A percentile compares a stretch with the other conserved stretches of the same genome.
Conservation (phyloP, 1,140 invertebrate species). For the Eufriesea mexicana region DNA sequence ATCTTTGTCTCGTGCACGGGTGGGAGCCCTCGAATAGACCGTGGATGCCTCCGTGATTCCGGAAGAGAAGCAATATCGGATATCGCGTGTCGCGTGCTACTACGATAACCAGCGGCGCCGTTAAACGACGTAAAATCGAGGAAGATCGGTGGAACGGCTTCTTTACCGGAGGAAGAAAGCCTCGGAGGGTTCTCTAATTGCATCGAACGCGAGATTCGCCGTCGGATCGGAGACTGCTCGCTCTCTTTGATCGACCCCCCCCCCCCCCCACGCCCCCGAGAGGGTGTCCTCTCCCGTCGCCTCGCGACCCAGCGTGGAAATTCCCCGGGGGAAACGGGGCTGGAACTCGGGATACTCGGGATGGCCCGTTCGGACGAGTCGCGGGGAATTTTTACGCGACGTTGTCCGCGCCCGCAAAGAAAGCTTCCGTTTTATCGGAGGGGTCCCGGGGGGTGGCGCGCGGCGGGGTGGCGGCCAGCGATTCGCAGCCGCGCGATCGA, state of each 20-base stretch:
- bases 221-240: neutral
- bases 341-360: slow-evolving; percentile 33
- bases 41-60: neutral
- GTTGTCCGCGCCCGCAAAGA: slow-evolving; percentile 4
- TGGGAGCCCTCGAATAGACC: neutral
- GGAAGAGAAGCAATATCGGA: neutral
- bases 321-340: slow-evolving; percentile 21
- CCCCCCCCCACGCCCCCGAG: no score
- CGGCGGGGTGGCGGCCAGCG: neutral
- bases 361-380: neutral
- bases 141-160: neutral
- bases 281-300: neutral
- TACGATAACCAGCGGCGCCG: neutral
- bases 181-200: slow-evolving; percentile 28
- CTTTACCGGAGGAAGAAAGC: neutral
- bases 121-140: neutral
- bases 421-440: slow-evolving; percentile 2
- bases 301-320: neutral
- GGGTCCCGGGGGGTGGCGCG: no score
- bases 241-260: neutral
- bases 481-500: slow-evolving; percentile 66
- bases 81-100: neutral
- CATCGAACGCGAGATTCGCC: slow-evolving; percentile 17
- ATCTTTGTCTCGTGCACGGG: neutral
- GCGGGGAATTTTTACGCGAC: slow-evolving; percentile 42